Conservation (phyloP, 2,113 vertebrate genomes). For the Mesembrinibis cayennensis region DNA sequence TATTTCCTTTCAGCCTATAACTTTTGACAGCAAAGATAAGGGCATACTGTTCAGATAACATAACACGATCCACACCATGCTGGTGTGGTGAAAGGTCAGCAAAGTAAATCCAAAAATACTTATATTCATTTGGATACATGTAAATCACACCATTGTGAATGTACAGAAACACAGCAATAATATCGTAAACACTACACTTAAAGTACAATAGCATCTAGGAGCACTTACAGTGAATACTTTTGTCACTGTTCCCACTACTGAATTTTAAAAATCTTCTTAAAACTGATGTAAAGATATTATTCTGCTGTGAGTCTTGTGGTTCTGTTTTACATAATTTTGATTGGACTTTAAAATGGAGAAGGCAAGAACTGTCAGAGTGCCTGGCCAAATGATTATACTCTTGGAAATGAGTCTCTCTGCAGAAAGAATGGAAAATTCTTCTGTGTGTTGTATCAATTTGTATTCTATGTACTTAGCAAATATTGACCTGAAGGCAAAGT, state of each 20-base stretch:
- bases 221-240: not conserved
- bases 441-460: not conserved
- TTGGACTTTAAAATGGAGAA: not conserved
- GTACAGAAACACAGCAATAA: not conserved
- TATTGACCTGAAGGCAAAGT: not conserved
- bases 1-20: not conserved
- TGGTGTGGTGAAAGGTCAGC: not conserved
- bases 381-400: not conserved
- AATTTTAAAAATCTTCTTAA: not conserved
- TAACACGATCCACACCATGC: not conserved
- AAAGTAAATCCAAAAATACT: not conserved
- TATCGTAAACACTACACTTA: not conserved
- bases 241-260: not conserved
- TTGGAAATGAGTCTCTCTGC: not conserved
- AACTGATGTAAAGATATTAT: not conserved
- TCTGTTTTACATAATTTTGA: not conserved
- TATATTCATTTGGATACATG: not conserved
- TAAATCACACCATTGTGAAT: not conserved
- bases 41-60: not conserved
- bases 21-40: not conserved
- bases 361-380: not conserved
- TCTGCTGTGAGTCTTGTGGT: not conserved
- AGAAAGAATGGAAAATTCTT: not conserved
- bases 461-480: not conserved
- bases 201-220: not conserved